A percentile compares a stretch with the other conserved stretches of the same genome.
Evolutionary conservation across 2,888 invertebrate species (phyloP).

Genomic region (Microctonus aethiopoides): DNA sequence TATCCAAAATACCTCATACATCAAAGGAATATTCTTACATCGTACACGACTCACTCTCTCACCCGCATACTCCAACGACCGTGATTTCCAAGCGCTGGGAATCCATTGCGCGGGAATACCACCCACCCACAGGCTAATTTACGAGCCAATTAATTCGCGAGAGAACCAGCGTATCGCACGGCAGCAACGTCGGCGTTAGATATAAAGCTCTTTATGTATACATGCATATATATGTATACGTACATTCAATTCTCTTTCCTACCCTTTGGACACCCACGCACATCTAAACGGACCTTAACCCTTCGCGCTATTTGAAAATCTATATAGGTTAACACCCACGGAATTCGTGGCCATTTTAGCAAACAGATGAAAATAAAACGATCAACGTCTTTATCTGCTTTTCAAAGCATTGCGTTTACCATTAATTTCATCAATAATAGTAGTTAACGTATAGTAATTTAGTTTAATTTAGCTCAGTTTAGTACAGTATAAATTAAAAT

Average conservation of each 20-base stretch:
- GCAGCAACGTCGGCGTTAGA: neutral
- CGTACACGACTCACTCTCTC: conserved; percentile 20
- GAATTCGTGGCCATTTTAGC: conserved; percentile 3
- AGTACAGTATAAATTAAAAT: too few relatives aligned
- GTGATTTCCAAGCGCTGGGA: conserved; percentile 20
- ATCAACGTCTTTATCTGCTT: conserved; percentile 1
- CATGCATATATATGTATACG: too few relatives aligned
- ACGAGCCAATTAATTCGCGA: conserved; percentile 64
- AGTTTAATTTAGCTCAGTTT: too few relatives aligned
- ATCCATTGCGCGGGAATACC: conserved; percentile 30
- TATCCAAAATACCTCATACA: conserved; percentile 61
- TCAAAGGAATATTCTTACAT: conserved; percentile 60
- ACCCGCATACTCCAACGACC: conserved; percentile 23
- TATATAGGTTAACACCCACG: neutral
- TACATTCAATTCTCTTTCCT: too few relatives aligned
- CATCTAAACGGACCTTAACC: neutral
- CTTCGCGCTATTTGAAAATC: neutral
- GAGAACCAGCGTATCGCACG: conserved; percentile 1
- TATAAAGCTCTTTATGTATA: neutral
- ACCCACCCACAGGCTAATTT: conserved; percentile 55
- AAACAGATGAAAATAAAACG: neutral
- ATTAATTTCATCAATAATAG: too few relatives aligned
- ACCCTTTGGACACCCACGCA: neutral
- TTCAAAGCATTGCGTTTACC: neutral
- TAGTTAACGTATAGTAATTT: too few relatives aligned